These are phyloP conservation scores for Sarcophaga carnaria DNA, from an alignment of 2,888 invertebrate genomes.

Conservation along the genomic window DNA sequence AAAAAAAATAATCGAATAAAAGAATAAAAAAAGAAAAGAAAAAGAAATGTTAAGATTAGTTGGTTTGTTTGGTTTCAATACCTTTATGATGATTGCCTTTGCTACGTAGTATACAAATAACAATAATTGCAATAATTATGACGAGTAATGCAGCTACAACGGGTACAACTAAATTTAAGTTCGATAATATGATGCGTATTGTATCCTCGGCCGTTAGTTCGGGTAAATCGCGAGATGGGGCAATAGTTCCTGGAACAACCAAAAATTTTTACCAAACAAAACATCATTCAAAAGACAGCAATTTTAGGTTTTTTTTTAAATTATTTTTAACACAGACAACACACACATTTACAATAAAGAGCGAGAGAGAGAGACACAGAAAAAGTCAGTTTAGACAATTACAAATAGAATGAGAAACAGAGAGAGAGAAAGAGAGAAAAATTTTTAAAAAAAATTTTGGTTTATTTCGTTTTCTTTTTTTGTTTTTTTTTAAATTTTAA, in stretches of 20 bases:
- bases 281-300: conserved; percentile 64
- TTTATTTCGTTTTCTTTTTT: conserved; percentile 54
- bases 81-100: conserved; percentile 93
- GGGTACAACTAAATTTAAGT: conserved; percentile 96
- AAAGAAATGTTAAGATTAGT: conserved; percentile 75
- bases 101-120: conserved; percentile 95
- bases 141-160: conserved; percentile 95
- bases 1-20: not conserved
- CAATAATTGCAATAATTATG: conserved; percentile 95
- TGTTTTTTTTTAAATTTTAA: not conserved
- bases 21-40: conserved; percentile 36
- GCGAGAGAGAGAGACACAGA: conserved; percentile 15
- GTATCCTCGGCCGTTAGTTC: conserved; percentile 90
- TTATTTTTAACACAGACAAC: conserved; percentile 24
- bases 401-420: conserved; percentile 17
- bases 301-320: not conserved
- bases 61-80: conserved; percentile 81
- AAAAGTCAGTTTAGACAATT: conserved; percentile 20
- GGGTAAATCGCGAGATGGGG: conserved; percentile 93
- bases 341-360: not conserved
- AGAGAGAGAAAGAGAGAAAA: conserved; percentile 28
- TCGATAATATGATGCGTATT: conserved; percentile 92
- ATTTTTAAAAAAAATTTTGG: conserved; percentile 21
- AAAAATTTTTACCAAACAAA: conserved; percentile 73
- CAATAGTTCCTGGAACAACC: conserved; percentile 95